Conservation (phyloP, 2,113 vertebrate genomes). For the Melierax canorus region DNA sequence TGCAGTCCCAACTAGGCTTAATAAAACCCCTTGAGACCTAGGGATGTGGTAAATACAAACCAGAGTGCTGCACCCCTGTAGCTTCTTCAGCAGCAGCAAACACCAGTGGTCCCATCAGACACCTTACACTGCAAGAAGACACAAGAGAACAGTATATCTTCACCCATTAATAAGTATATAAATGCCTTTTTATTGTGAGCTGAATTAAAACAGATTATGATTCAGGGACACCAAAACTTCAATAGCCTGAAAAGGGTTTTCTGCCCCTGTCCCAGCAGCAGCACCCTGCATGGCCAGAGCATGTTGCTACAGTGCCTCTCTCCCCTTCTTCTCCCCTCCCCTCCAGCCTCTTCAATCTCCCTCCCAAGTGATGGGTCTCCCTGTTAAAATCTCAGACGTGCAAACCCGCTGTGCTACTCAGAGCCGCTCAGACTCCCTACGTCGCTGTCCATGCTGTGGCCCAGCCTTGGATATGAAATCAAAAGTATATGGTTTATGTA, state of each 20-base stretch:
- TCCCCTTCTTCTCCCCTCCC: not conserved
- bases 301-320: not conserved
- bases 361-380: not conserved
- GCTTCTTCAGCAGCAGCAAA: not conserved
- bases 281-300: not conserved
- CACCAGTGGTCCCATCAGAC: not conserved
- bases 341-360: not conserved
- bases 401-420: not conserved
- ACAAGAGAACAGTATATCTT: not conserved
- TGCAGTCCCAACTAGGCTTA: not conserved
- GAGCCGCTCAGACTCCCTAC: not conserved
- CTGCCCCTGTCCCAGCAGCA: not conserved
- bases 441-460: not conserved
- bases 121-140: not conserved
- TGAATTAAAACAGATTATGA: not conserved
- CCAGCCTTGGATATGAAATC: not conserved
- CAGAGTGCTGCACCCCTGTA: not conserved
- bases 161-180: not conserved
- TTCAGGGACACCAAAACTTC: not conserved
- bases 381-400: accelerated
- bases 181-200: not conserved
- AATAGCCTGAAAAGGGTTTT: not conserved
- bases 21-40: not conserved
- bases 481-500: not conserved
- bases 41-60: not conserved